Conservation (phyloP, 2,113 vertebrate species). For the Phoxinus phoxinus region DNA sequence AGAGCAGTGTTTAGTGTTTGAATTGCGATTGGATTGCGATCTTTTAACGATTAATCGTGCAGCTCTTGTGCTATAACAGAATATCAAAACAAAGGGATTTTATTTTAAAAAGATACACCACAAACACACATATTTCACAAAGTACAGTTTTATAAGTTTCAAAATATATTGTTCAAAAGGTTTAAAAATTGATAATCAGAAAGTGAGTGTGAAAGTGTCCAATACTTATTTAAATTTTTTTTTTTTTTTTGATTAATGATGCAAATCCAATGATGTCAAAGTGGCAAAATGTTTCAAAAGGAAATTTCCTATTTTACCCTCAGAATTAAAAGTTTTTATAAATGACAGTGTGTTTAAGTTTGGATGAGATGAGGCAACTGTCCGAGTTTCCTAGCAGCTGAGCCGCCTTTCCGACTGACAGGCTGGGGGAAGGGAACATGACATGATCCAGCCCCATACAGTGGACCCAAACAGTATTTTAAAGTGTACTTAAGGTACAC, state of each 20-base stretch:
- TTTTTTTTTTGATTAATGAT: background rate
- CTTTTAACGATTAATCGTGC: too few relatives aligned
- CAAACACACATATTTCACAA: too few relatives aligned
- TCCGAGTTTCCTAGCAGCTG: constrained; percentile 38
- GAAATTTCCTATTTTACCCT: background rate
- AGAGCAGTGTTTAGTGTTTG: too few relatives aligned
- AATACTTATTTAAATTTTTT: too few relatives aligned
- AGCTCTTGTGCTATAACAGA: too few relatives aligned
- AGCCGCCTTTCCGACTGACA: background rate
- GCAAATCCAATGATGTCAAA: background rate
- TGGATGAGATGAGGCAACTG: constrained; percentile 6
- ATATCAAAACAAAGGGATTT: too few relatives aligned
- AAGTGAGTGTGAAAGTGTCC: too few relatives aligned
- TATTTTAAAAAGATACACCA: too few relatives aligned
- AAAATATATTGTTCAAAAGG: too few relatives aligned
- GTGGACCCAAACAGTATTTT: background rate
- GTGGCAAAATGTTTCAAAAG: background rate
- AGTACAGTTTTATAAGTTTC: too few relatives aligned
- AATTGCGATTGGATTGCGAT: too few relatives aligned
- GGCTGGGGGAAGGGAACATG: constrained; percentile 16
- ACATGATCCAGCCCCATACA: background rate
- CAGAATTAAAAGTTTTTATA: background rate
- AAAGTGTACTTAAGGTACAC: background rate
- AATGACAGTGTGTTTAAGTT: constrained; percentile 17
- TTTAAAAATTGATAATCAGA: too few relatives aligned